Conservation (phyloP, 2,113 vertebrate species). For the Ctenodactylus gundi region DNA sequence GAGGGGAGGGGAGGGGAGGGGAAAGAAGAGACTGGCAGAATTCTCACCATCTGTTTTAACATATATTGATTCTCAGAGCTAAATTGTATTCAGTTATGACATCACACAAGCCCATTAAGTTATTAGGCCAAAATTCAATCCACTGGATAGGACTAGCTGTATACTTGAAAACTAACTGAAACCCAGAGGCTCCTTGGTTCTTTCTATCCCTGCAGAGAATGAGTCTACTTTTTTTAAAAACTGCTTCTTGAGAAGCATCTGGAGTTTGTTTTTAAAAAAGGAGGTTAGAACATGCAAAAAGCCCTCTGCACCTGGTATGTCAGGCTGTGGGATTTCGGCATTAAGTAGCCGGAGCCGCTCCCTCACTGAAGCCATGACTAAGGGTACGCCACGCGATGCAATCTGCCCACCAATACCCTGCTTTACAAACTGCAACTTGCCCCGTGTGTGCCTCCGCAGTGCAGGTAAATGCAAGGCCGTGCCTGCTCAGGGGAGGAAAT, state of each 20-base stretch:
- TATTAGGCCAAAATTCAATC: neutral
- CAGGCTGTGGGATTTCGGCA: neutral
- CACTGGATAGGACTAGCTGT: constrained; percentile 29
- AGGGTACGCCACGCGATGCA: accelerated
- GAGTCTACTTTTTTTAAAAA: constrained; percentile 42
- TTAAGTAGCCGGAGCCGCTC: too few species aligned
- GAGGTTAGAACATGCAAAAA: neutral
- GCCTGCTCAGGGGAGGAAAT: neutral
- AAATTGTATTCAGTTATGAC: neutral
- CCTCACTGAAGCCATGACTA: neutral
- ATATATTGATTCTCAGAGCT: neutral
- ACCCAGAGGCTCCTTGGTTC: constrained; percentile 34
- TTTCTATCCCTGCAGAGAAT: neutral
- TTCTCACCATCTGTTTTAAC: constrained; percentile 13
- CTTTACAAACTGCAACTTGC: neutral
- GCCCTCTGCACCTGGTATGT: neutral
- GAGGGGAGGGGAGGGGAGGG: too few species aligned
- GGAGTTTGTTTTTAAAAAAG: constrained; percentile 15
- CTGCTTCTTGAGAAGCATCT: constrained; percentile 25
- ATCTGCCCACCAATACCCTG: neutral
- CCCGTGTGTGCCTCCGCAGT: neutral
- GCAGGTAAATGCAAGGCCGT: neutral
- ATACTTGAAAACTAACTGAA: constrained; percentile 59
- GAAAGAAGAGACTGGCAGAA: constrained; percentile 33
- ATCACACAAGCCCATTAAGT: neutral